Base-by-base conservation (phyloP, 2,888 invertebrate species). In the Piscicola geometra region DNA sequence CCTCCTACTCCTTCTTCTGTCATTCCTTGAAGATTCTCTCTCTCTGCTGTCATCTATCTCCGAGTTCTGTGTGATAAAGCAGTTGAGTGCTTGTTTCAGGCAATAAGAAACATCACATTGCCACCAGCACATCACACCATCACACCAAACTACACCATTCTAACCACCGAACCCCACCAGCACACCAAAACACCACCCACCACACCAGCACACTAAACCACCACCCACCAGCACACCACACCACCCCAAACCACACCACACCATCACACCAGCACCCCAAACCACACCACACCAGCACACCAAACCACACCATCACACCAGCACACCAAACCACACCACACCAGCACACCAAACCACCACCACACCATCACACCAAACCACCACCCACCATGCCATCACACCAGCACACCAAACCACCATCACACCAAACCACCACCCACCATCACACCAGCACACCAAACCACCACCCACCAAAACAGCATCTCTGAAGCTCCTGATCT, bases 401-500 rank as follows among this genome's bases (percentile, higher is more conserved):
- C 64, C 9, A 64, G 9, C 64, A 15, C n/a, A 21, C 12, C 64
- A 64, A 21, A 9, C 64, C 12, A 21, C 9, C 12, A 64, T 9
- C n/a, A 25, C 12, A 15, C 12, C 15, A 64, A 25, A 64, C 25
- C 9, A 25, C 9, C 15, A 64, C 9, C 9, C 12, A 9, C 41
- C 41, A 64, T 30, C 32, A 15, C 32, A 3, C 15, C 67, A 67
- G 3, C 15, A 5, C 12, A 32, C 33, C 28, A 67, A 32, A 9
- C 70, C 5, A 3, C 30, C 41, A 36, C 67, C 60, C 90, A 93
- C 93, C 92, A 94, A 94, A 91, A 94, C 96, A 81, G 93, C 92
- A 88, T 96, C 95, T 79, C 97, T 90, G 88, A 98, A 98, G 87
- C 94, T 94, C 82, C 93, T 93, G 86, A 98, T 98, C 89, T 98